These are phyloP conservation scores for Oryzias dopingdopingensis DNA, from an alignment of 2,797 vertebrate species.

Conservation along the genomic window DNA sequence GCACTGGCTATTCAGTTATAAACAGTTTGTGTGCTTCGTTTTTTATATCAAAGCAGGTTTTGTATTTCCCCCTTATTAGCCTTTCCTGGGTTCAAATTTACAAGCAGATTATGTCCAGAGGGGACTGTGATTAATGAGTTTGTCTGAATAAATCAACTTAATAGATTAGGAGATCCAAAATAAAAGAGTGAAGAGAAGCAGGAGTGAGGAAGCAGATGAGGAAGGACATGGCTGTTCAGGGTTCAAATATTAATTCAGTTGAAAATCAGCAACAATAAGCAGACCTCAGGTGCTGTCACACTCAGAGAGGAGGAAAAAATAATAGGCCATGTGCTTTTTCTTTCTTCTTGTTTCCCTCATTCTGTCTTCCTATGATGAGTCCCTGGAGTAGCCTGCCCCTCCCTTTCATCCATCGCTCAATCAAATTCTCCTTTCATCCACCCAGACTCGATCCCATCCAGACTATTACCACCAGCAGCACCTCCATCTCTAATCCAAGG, in stretches of 20 bases:
- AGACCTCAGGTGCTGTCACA: conserved; percentile 67
- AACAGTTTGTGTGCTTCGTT: conserved; percentile 48
- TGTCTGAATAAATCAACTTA: conserved; percentile 82
- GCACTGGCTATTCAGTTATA: conserved; percentile 40
- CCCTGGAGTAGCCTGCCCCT: conserved; percentile 40
- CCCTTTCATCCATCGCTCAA: conserved; percentile 27
- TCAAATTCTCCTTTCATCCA: conserved; percentile 42
- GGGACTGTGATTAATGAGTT: conserved; percentile 77
- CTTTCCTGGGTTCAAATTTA: conserved; percentile 59
- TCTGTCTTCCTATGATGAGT: conserved; percentile 55
- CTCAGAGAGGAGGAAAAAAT: conserved; percentile 42
- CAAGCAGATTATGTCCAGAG: conserved; percentile 69
- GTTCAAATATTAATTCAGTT: conserved; percentile 86
- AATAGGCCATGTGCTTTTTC: conserved; percentile 13
- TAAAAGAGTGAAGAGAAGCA: conserved; percentile 14
- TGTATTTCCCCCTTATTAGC: conserved; percentile 4
- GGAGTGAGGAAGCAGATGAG: conserved; percentile 13
- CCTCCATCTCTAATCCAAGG: conserved; percentile 44
- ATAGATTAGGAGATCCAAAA: conserved; percentile 79
- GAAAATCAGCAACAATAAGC: conserved; percentile 74
- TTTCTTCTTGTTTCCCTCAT: conserved; percentile 50
- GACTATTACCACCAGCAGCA: conserved; percentile 43
- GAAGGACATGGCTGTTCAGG: conserved; percentile 36
- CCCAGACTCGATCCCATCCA: conserved; percentile 44
- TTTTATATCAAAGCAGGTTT: conserved; percentile 17